Evolutionary conservation across 2,888 invertebrate genomes (phyloP).

Genomic region (Coleophora flavipennella): DNA sequence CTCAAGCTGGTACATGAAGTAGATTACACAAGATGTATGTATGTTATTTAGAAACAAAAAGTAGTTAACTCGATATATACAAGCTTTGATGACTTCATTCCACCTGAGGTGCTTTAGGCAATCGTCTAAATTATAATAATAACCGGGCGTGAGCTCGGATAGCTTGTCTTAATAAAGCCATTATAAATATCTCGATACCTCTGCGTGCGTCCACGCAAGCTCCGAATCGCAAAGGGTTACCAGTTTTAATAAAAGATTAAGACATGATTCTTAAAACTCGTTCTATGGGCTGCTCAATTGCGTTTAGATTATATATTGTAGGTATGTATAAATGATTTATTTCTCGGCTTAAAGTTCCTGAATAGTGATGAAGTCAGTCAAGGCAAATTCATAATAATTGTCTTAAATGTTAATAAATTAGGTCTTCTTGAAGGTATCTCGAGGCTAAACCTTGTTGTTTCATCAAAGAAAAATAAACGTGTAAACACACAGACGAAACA

Average conservation of each 20-base stretch:
- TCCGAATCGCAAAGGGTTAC: slow-evolving; percentile 57
- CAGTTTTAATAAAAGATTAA: slow-evolving; percentile 26
- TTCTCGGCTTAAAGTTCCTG: too few species aligned
- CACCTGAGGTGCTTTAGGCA: slow-evolving; percentile 57
- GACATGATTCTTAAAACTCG: slow-evolving; percentile 24
- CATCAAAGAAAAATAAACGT: slow-evolving; percentile 1
- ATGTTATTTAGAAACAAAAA: slow-evolving; percentile 7
- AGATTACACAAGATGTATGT: too few species aligned
- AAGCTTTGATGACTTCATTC: slow-evolving; percentile 64
- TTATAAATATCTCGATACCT: slow-evolving; percentile 66
- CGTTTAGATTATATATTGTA: too few species aligned
- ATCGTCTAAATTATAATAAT: slow-evolving; percentile 71
- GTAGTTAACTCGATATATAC: slow-evolving; percentile 29
- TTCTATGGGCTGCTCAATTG: too few species aligned
- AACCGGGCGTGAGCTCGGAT: slow-evolving; percentile 65
- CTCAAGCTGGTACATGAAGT: too few species aligned
- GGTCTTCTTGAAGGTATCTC: not conserved
- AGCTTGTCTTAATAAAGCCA: slow-evolving; percentile 68
- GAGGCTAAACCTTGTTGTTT: slow-evolving; percentile 1
- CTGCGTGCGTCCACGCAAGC: slow-evolving; percentile 44
- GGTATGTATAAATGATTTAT: too few species aligned
- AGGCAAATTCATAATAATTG: too few species aligned
- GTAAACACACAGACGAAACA: slow-evolving; percentile 4
- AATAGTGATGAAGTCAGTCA: too few species aligned
- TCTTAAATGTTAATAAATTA: too few species aligned